Conservation (phyloP, 2,113 vertebrate genomes). For the Crotalus tigris region DNA sequence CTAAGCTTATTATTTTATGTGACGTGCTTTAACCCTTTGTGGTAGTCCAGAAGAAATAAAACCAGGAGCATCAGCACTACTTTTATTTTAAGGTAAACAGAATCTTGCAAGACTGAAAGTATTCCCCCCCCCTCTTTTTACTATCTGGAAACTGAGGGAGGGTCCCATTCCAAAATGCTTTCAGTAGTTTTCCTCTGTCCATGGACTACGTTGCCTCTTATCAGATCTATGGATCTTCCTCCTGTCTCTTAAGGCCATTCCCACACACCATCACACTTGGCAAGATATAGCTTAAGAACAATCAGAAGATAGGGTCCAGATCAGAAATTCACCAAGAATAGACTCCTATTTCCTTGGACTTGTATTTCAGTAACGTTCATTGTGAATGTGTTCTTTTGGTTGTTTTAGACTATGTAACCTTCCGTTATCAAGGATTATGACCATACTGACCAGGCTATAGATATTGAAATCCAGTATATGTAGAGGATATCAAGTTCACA, state of each 20-base stretch:
- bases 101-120: not conserved
- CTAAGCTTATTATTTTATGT: not conserved
- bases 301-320: not conserved
- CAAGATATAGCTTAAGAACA: not conserved
- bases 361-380: not conserved
- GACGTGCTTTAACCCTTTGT: not conserved
- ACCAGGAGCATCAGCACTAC: not conserved
- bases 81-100: not conserved
- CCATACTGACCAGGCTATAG: not conserved
- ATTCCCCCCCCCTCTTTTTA: not conserved
- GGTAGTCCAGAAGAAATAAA: not conserved
- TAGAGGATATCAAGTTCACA: not conserved
- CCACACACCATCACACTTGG: not conserved
- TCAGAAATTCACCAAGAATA: not conserved
- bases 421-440: not conserved
- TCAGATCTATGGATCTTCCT: not conserved
- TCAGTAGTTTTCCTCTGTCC: not conserved
- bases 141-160: not conserved
- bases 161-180: not conserved
- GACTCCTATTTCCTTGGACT: not conserved
- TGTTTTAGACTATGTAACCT: not conserved
- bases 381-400: not conserved
- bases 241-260: not conserved
- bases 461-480: not conserved
- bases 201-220: not conserved